phyloP scores from a whole-genome alignment of 2,113 vertebrate genomes.

The Anarhynchus alexandrinus region DNA sequence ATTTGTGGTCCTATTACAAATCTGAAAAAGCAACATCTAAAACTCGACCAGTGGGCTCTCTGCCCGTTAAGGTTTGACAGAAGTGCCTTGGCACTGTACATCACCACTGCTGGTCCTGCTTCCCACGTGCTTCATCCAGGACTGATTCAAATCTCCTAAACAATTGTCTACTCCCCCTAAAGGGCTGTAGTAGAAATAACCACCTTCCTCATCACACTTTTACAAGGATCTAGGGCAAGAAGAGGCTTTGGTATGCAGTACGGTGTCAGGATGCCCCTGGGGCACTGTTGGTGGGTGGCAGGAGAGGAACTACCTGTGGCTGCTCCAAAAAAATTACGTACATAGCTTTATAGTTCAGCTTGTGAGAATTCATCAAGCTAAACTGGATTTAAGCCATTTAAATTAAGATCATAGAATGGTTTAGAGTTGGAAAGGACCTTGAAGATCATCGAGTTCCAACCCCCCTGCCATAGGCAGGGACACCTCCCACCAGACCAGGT shows the following conservation, averaged over 20 bases:
- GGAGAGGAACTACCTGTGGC: neutral
- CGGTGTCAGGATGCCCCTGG: neutral
- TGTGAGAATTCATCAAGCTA: neutral
- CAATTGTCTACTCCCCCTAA: neutral
- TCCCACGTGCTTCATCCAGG: neutral
- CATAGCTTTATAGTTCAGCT: neutral
- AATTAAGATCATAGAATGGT: too few species aligned
- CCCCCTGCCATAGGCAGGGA: too few species aligned
- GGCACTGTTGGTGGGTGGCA: rapidly evolving
- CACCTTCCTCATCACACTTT: neutral
- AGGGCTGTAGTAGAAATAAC: neutral
- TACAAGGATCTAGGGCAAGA: neutral
- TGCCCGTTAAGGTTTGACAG: neutral
- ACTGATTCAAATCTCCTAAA: neutral
- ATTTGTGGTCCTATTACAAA: neutral
- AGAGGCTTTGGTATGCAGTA: neutral
- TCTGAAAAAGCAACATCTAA: neutral
- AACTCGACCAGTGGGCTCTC: neutral
- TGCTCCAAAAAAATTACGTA: neutral
- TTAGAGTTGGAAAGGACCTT: too few species aligned
- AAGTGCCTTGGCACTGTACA: neutral
- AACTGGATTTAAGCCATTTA: neutral
- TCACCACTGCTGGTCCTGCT: neutral
- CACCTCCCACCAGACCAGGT: too few species aligned
- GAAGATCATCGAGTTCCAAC: too few species aligned